Conservation (phyloP, 1,140 invertebrate species). For the Choristoneura fumiferana region DNA sequence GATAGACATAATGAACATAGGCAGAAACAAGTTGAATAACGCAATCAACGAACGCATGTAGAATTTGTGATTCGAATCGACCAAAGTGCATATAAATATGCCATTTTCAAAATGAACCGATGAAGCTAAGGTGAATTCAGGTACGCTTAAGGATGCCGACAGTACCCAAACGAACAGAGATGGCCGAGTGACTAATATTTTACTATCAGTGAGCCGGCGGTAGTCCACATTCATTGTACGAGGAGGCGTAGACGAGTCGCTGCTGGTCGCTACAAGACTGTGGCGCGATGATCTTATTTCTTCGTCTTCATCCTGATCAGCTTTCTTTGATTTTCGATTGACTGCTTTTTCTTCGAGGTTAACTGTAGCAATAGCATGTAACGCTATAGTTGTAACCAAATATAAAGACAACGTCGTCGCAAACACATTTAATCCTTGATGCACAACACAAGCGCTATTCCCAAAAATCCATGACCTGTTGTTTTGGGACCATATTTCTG, state of each 20-base stretch:
- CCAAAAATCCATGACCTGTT: conserved; percentile 74
- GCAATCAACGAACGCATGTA: conserved; percentile 67
- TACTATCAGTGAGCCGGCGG: conserved; percentile 50
- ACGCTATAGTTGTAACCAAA: conserved; percentile 73
- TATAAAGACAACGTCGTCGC: conserved; percentile 76
- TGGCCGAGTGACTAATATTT: conserved; percentile 72
- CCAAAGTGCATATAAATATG: conserved; percentile 54
- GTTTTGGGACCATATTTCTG: conserved; percentile 75
- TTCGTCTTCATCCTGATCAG: conserved; percentile 68
- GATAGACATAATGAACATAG: conserved; percentile 50
- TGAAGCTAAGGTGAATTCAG: conserved; percentile 72
- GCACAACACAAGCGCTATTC: conserved; percentile 64
- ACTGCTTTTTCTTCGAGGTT: conserved; percentile 67
- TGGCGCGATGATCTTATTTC: conserved; percentile 73
- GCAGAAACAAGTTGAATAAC: conserved; percentile 67
- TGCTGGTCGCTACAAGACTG: conserved; percentile 68
- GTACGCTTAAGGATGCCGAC: conserved; percentile 77
- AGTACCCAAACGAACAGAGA: conserved; percentile 78
- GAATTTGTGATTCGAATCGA: conserved; percentile 58
- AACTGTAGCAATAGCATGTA: conserved; percentile 77
- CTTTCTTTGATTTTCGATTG: conserved; percentile 51
- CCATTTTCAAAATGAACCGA: conserved; percentile 49
- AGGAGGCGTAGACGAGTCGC: conserved; percentile 62
- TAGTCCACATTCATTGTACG: conserved; percentile 75
- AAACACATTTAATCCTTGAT: conserved; percentile 75